phyloP scores from a whole-genome alignment of 2,888 invertebrate genomes.

The Orgyia antiqua region DNA sequence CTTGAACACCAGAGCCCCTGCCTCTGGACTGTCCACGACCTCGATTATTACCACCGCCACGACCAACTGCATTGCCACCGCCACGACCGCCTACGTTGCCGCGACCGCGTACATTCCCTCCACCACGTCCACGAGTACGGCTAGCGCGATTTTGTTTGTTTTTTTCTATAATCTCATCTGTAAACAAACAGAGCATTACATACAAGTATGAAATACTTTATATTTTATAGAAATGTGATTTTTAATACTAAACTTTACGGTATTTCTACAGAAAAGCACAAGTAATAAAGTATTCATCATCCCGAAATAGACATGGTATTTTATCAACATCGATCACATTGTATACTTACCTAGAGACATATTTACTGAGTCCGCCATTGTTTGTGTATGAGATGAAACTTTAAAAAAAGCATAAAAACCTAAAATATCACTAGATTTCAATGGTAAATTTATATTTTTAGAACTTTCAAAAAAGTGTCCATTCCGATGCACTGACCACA shows the following conservation, averaged over 20 bases:
- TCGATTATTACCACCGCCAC: conserved; percentile 14
- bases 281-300: conserved; percentile 1
- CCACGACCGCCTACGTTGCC: no score
- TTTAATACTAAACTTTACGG: background rate
- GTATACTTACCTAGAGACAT: conserved; percentile 61
- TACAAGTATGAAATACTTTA: no score
- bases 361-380: conserved; percentile 61
- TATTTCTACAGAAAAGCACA: no score
- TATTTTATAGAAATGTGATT: background rate
- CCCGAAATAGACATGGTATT: conserved; percentile 24
- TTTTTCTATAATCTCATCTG: conserved; percentile 67
- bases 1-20: conserved; percentile 22
- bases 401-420: no score
- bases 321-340: no score
- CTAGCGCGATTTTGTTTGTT: conserved; percentile 49
- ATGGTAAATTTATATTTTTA: no score
- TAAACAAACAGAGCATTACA: no score
- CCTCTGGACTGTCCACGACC: conserved; percentile 15
- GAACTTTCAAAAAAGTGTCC: no score
- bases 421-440: no score
- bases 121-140: conserved; percentile 50
- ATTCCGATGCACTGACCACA: no score
- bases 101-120: conserved; percentile 8
- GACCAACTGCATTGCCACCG: conserved; percentile 7
- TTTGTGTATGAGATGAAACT: no score